These are phyloP conservation scores for Chrysaora quinquecirrha DNA, from an alignment of 30 jellyfish, hydroid and myxozoan species.

Conservation along the genomic window DNA sequence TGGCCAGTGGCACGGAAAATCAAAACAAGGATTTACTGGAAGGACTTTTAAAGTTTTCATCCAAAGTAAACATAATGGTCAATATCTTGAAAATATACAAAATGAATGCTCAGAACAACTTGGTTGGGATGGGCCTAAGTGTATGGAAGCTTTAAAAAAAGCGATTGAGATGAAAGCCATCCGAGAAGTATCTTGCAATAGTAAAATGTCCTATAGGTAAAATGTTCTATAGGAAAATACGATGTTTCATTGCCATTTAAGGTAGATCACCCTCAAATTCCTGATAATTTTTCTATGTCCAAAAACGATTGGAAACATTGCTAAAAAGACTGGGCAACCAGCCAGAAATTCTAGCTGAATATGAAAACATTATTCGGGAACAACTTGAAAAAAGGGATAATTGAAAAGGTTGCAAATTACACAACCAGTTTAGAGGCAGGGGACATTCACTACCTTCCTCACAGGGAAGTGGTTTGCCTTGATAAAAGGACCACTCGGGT, in stretches of 20 bases:
- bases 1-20: conserved; percentile 3
- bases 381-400: conserved; percentile 41
- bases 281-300: conserved; percentile 18
- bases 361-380: background rate
- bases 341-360: background rate
- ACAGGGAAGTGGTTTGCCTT: conserved; percentile 26
- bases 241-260: conserved; percentile 39
- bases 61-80: conserved; percentile 29
- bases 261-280: conserved; percentile 1
- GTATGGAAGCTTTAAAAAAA: background rate
- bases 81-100: conserved; percentile 1
- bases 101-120: background rate
- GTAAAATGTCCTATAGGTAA: no score
- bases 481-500: conserved; percentile 45
- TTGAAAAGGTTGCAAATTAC: conserved; percentile 21
- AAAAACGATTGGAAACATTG: background rate
- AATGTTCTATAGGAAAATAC: conserved; percentile 8
- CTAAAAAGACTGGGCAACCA: background rate
- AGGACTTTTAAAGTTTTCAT: conserved; percentile 19
- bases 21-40: conserved; percentile 14
- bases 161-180: background rate
- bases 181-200: no score
- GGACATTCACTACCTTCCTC: conserved; percentile 46
- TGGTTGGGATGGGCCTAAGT: conserved; percentile 3
- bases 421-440: background rate